These are phyloP conservation scores for Pemphredon lugubris DNA, from an alignment of 2,888 invertebrate species.

Conservation along the genomic window DNA sequence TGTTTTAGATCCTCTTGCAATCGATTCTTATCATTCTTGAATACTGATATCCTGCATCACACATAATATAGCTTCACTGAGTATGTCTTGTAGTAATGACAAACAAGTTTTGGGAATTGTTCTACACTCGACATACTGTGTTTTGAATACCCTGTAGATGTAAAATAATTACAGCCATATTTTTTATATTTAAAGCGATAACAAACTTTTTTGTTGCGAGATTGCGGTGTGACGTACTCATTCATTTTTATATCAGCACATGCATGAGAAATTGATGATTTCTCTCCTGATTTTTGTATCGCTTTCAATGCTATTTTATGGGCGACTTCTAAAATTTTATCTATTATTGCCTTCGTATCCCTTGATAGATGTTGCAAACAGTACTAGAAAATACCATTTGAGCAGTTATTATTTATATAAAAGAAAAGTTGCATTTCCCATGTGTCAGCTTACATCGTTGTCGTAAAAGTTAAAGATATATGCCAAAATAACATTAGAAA, in stretches of 20 bases:
- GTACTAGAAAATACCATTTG: constrained; percentile 16
- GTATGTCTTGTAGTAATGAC: constrained; percentile 34
- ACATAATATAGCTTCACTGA: constrained; percentile 40
- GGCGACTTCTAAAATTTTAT: constrained; percentile 40
- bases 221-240: constrained; percentile 23
- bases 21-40: constrained; percentile 21
- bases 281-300: constrained; percentile 16
- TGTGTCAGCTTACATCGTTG: constrained; percentile 31
- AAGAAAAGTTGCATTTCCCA: not conserved
- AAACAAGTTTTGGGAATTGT: constrained; percentile 28
- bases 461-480: constrained; percentile 26
- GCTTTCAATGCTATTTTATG: constrained; percentile 31
- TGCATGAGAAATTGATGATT: constrained; percentile 5
- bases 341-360: constrained; percentile 19
- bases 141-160: constrained; percentile 32
- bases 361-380: constrained; percentile 33
- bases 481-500: constrained; percentile 42
- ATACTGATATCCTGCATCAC: constrained; percentile 4
- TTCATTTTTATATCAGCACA: constrained; percentile 13
- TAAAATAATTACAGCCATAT: not conserved
- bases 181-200: no score
- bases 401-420: not conserved
- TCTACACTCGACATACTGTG: constrained; percentile 15
- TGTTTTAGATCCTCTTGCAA: no score
- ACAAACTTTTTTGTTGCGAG: not conserved